phyloP scores from a whole-genome alignment of 1,140 invertebrate genomes.

The Drosophila mojavensis region DNA sequence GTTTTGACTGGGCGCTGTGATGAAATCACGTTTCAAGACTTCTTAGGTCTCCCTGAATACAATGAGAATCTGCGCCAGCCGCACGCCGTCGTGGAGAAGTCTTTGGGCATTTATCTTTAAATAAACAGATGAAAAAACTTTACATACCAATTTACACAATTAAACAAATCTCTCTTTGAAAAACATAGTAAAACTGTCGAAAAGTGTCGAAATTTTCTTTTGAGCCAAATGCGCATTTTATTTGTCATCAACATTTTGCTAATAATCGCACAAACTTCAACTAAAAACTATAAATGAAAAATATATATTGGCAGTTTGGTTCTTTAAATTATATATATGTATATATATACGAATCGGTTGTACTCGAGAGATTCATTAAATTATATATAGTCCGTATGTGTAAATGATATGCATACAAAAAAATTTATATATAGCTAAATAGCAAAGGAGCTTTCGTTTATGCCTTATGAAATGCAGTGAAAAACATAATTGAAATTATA shows the following conservation, averaged over 20 bases:
- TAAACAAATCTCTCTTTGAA: conserved; percentile 9
- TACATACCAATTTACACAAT: conserved; percentile 6
- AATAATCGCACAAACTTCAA: conserved; percentile 56
- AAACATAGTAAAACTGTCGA: conserved; percentile 1
- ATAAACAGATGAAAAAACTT: conserved; percentile 27
- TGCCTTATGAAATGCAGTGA: conserved; percentile 23
- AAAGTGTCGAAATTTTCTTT: conserved; percentile 26
- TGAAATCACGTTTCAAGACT: conserved; percentile 92
- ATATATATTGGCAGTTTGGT: conserved; percentile 58
- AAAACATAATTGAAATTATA: conserved; percentile 44
- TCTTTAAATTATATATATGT: conserved; percentile 25
- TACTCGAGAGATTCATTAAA: conserved; percentile 76
- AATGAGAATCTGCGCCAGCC: conserved; percentile 90
- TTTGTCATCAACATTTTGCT: conserved; percentile 71
- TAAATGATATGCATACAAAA: conserved; percentile 55
- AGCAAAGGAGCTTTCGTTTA: conserved; percentile 7
- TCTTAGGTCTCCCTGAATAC: conserved; percentile 90
- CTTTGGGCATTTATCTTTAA: conserved; percentile 88
- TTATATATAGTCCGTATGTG: conserved; percentile 20
- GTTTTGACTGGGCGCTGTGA: conserved; percentile 90
- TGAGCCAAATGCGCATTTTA: conserved; percentile 73
- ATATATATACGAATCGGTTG: conserved; percentile 52
- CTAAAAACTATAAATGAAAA: conserved; percentile 63
- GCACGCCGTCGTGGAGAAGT: conserved; percentile 91
- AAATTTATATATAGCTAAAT: background rate